phyloP scores from a whole-genome alignment of 2,888 invertebrate genomes.

The Rapana venosa region DNA sequence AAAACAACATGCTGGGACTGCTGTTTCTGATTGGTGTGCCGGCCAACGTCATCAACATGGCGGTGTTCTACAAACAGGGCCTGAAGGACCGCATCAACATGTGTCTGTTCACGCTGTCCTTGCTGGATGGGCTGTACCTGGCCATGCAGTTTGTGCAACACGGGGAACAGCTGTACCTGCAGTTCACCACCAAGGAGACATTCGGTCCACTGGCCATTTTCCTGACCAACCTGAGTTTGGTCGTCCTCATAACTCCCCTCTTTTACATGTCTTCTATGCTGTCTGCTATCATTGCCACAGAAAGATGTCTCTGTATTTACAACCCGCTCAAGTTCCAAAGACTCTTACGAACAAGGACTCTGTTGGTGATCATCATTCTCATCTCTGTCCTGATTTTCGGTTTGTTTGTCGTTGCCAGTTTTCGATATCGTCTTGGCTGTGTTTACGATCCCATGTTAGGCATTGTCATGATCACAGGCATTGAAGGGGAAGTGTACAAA shows the following conservation, averaged over 20 bases:
- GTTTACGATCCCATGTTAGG: background rate
- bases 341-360: background rate
- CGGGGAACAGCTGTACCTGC: background rate
- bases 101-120: background rate
- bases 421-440: background rate
- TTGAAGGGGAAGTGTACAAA: background rate
- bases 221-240: background rate
- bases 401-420: background rate
- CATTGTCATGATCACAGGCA: background rate
- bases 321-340: background rate
- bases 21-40: background rate
- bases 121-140: background rate
- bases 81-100: background rate
- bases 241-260: too few relatives aligned
- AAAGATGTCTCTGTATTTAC: background rate
- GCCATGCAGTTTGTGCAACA: background rate
- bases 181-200: background rate
- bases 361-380: background rate
- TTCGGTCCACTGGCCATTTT: background rate
- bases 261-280: background rate
- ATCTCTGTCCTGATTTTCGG: background rate
- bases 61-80: constrained; percentile 14
- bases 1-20: background rate
- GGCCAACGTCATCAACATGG: constrained; percentile 12
- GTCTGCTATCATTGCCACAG: background rate